Conservation (phyloP, 2,113 vertebrate genomes). For the Neoarius graeffei region DNA sequence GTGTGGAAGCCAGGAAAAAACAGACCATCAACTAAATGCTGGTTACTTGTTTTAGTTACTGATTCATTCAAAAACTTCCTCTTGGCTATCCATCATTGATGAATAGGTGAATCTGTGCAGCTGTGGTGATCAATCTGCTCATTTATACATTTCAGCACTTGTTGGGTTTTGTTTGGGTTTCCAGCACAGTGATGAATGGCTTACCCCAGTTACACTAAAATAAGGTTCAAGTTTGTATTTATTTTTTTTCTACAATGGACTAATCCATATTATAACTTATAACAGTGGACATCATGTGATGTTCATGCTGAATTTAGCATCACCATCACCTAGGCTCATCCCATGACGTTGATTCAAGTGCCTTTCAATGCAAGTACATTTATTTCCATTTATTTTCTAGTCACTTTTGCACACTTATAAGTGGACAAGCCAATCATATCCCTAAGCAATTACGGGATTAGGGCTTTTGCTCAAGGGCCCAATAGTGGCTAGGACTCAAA, state of each 20-base stretch:
- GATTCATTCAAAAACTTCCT: conserved; percentile 39
- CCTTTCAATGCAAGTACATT: not conserved
- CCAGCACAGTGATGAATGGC: not conserved
- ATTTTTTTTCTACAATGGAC: not conserved
- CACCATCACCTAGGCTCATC: not conserved
- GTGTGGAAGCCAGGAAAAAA: conserved; percentile 55
- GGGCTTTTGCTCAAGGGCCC: not conserved
- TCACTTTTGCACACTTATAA: not conserved
- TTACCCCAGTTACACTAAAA: not conserved
- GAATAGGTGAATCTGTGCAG: not conserved
- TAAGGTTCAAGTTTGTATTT: not conserved
- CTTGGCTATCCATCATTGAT: not conserved
- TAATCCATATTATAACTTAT: not conserved
- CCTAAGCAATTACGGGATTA: not conserved
- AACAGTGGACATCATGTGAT: not conserved
- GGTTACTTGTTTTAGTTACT: conserved; percentile 52
- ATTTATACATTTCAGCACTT: not conserved
- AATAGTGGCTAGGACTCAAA: not conserved
- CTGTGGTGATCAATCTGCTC: not conserved
- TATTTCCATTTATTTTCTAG: not conserved
- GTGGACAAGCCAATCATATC: not conserved
- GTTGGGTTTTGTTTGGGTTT: not conserved
- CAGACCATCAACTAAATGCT: conserved; percentile 32
- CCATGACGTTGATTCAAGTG: not conserved
- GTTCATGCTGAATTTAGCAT: not conserved